Evolutionary conservation across 2,113 vertebrate genomes (phyloP).

Genomic region (Serilophus lunatus): DNA sequence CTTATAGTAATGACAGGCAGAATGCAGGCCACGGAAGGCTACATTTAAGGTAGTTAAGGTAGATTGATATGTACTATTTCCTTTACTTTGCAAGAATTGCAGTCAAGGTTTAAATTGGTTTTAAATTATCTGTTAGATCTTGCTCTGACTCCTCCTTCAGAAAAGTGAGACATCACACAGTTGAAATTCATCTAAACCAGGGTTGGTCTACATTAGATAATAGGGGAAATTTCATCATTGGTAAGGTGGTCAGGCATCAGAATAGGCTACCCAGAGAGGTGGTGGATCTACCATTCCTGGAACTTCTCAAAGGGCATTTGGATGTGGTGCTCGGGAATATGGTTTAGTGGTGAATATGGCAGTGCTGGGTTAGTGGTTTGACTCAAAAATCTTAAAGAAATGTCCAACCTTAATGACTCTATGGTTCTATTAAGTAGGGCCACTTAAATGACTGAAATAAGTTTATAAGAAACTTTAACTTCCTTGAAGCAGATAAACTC

Average conservation of each 20-base stretch:
- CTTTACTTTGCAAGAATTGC: not conserved
- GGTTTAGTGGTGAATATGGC: not conserved
- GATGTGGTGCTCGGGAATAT: not conserved
- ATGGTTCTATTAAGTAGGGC: not conserved
- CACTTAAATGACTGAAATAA: not conserved
- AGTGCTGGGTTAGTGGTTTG: not conserved
- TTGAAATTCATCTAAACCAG: not conserved
- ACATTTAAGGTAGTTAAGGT: no score
- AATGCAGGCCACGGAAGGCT: not conserved
- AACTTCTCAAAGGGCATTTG: not conserved
- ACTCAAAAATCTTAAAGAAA: not conserved
- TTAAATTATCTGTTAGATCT: not conserved
- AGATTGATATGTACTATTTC: not conserved
- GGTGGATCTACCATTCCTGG: not conserved
- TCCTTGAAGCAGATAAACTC: not conserved
- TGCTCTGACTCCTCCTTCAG: not conserved
- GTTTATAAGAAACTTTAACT: not conserved
- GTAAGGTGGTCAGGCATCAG: not conserved
- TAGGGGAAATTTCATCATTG: not conserved
- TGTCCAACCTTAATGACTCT: not conserved
- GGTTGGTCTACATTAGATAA: rapidly evolving
- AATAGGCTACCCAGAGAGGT: not conserved
- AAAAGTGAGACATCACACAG: not conserved
- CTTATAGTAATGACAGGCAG: not conserved
- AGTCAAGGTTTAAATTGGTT: not conserved